Evolutionary conservation across 64 coral and sea anemone genomes (phyloP).

Genomic region (Montipora cactus): DNA sequence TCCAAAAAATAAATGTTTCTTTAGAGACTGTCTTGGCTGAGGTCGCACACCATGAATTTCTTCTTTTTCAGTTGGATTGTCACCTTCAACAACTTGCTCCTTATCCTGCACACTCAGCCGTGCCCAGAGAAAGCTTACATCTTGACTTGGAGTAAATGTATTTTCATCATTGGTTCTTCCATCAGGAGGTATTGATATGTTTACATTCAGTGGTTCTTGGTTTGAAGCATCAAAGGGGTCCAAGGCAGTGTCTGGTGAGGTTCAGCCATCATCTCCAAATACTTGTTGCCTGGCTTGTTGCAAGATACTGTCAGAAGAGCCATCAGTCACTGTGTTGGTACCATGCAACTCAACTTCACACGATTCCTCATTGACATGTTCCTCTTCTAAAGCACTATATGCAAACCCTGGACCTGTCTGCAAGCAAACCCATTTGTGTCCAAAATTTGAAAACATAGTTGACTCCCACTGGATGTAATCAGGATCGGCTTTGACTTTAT

Average conservation of each 20-base stretch:
- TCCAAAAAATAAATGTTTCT: background rate
- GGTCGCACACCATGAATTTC: background rate
- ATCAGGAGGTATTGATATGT: background rate
- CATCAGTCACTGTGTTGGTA: background rate
- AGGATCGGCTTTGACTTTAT: conserved; percentile 31
- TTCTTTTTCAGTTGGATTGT: conserved; percentile 5
- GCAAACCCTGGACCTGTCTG: conserved; percentile 52
- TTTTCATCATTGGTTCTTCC: background rate
- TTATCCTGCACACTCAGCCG: background rate
- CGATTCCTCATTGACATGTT: background rate
- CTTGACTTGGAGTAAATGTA: background rate
- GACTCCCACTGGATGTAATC: conserved; percentile 47
- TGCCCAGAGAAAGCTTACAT: conserved; percentile 14
- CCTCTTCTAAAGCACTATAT: conserved; percentile 2
- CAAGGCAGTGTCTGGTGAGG: background rate
- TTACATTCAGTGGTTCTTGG: background rate
- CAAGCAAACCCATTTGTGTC: conserved; percentile 64
- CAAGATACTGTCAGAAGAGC: conserved; percentile 3
- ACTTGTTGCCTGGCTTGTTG: conserved; percentile 20
- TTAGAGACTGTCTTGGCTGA: background rate
- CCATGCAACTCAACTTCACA: background rate
- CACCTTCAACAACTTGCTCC: background rate
- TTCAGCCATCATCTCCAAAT: background rate
- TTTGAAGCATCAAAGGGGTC: background rate
- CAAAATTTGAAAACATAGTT: conserved; percentile 74